Evolutionary conservation across 2,113 vertebrate species (phyloP).

Genomic region (Centropristis striata): DNA sequence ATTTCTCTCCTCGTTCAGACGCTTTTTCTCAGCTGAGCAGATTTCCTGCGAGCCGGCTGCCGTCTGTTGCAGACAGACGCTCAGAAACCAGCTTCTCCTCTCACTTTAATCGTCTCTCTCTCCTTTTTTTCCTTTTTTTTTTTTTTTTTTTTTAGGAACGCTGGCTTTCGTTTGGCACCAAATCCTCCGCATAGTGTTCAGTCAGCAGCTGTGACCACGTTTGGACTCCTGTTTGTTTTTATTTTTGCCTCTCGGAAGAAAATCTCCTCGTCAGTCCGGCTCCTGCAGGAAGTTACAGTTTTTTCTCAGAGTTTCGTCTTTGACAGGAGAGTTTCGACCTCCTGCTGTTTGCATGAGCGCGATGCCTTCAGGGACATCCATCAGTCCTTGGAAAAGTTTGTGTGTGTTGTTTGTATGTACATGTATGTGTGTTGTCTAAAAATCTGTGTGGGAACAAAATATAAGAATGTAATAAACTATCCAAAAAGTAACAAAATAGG

Average conservation of each 20-base stretch:
- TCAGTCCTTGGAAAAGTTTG: constrained; percentile 2
- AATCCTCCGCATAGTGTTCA: constrained; percentile 12
- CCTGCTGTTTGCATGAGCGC: constrained; percentile 8
- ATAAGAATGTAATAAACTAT: no score
- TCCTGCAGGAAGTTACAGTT: constrained; percentile 16
- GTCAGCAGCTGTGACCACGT: constrained; percentile 34
- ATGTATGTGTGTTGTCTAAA: background rate
- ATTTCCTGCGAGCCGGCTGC: constrained; percentile 1
- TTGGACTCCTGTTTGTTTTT: background rate
- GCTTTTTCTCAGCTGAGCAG: constrained; percentile 2
- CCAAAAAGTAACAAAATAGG: no score
- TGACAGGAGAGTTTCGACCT: constrained; percentile 4
- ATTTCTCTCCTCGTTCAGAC: constrained; percentile 1
- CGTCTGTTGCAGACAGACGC: constrained; percentile 54
- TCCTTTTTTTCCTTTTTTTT: background rate
- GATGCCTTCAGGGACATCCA: constrained; percentile 46
- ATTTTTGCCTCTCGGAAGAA: background rate
- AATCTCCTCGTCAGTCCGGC: constrained; percentile 1
- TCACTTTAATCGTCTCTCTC: constrained; percentile 13
- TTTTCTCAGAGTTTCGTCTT: background rate
- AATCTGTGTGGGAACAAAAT: background rate
- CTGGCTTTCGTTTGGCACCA: constrained; percentile 54
- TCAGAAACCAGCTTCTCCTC: constrained; percentile 34
- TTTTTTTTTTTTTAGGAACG: background rate
- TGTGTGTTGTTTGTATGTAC: constrained; percentile 8